Conservation (phyloP, 1,140 invertebrate genomes). For the Luehdorfia chinensis region DNA sequence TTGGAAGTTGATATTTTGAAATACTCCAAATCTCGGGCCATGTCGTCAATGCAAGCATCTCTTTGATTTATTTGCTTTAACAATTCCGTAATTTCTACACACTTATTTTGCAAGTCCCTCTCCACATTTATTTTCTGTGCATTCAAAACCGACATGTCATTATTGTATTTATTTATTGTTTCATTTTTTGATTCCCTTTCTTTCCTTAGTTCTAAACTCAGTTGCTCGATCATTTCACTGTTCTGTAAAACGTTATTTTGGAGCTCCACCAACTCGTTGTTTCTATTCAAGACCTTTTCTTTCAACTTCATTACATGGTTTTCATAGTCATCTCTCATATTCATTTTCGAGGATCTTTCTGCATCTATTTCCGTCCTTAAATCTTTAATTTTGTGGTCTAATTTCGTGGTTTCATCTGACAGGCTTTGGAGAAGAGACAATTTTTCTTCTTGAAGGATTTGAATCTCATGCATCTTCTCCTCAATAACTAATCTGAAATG, state of each 20-base stretch:
- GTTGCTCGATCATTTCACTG: slow-evolving; percentile 52
- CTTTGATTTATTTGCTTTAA: slow-evolving; percentile 35
- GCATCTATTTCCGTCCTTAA: slow-evolving; percentile 44
- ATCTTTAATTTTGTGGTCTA: slow-evolving; percentile 43
- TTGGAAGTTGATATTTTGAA: slow-evolving; percentile 27
- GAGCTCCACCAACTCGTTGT: slow-evolving; percentile 64
- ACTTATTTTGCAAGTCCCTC: slow-evolving; percentile 34
- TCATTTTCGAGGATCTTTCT: slow-evolving; percentile 45
- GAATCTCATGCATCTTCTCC: slow-evolving; percentile 52
- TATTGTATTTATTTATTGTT: slow-evolving; percentile 37
- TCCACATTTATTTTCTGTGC: slow-evolving; percentile 30
- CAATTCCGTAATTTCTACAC: slow-evolving; percentile 33
- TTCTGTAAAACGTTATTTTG: slow-evolving; percentile 61
- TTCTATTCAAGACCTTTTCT: slow-evolving; percentile 62
- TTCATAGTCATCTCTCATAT: slow-evolving; percentile 59
- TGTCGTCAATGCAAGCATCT: slow-evolving; percentile 27
- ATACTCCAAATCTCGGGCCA: slow-evolving; percentile 35
- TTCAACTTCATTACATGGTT: slow-evolving; percentile 61
- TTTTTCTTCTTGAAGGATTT: slow-evolving; percentile 60
- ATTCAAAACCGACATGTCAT: slow-evolving; percentile 38
- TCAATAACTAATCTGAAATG: slow-evolving; percentile 43
- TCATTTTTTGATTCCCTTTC: slow-evolving; percentile 49
- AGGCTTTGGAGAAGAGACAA: slow-evolving; percentile 49
- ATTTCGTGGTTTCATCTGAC: slow-evolving; percentile 48
- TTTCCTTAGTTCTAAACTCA: slow-evolving; percentile 45